phyloP scores from a whole-genome alignment of 1,140 invertebrate genomes.

The Drosophila nigrodunni region DNA sequence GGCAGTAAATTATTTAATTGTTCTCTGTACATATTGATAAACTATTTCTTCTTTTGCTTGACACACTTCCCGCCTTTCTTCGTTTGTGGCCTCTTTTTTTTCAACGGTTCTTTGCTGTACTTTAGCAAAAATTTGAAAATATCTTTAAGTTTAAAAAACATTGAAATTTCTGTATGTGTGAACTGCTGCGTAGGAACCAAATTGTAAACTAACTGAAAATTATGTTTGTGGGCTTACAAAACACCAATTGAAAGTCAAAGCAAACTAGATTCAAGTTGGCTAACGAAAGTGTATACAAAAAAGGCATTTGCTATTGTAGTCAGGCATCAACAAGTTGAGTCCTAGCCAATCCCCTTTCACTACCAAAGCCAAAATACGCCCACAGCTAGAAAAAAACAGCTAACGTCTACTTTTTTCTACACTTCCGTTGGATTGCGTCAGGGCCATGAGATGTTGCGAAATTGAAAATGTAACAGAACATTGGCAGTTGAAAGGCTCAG shows the following conservation, averaged over 20 bases:
- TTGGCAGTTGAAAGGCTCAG: constrained; percentile 21
- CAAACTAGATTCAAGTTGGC: too few species aligned
- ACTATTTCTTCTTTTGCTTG: too few species aligned
- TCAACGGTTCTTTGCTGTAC: not conserved
- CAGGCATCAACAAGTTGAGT: constrained; percentile 42
- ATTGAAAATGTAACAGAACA: constrained; percentile 65
- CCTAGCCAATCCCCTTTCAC: constrained; percentile 6
- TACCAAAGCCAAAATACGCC: not conserved
- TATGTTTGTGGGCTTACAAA: too few species aligned
- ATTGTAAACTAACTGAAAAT: too few species aligned
- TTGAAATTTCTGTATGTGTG: not conserved
- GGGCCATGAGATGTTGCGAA: constrained; percentile 60
- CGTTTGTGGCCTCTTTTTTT: too few species aligned
- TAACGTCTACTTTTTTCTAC: constrained; percentile 44
- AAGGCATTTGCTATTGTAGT: not conserved
- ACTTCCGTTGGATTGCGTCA: constrained; percentile 50
- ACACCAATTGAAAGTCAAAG: too few species aligned
- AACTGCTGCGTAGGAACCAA: too few species aligned
- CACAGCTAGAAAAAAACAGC: constrained; percentile 14
- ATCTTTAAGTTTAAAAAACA: not conserved
- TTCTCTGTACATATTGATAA: too few species aligned
- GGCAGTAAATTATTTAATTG: too few species aligned
- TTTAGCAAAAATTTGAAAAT: constrained; percentile 1
- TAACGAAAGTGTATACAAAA: too few species aligned
- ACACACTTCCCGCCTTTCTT: too few species aligned